These are phyloP conservation scores for Erynnis tages DNA, from an alignment of 2,888 invertebrate genomes.

Conservation along the genomic window DNA sequence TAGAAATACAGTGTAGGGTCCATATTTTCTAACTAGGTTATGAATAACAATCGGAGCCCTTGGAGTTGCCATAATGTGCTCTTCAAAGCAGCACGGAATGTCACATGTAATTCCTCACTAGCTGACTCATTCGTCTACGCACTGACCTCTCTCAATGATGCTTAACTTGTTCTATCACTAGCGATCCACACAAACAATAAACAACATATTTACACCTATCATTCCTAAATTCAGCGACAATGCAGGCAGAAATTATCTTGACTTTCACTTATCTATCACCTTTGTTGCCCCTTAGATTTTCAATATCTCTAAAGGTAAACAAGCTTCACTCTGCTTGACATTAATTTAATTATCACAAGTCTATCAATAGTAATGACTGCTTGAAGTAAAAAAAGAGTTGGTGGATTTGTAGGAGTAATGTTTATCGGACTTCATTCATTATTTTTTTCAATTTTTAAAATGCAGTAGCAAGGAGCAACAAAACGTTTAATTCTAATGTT, in stretches of 20 bases:
- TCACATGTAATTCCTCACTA: no score
- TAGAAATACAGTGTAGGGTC: no score
- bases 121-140: no score
- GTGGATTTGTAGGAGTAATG: conserved; percentile 1
- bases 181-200: no score
- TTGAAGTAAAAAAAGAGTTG: neutral
- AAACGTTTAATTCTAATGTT: no score
- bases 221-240: neutral
- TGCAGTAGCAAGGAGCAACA: no score
- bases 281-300: conserved; percentile 5
- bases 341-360: neutral
- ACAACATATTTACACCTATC: neutral
- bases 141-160: no score
- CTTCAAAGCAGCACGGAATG: no score
- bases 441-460: neutral
- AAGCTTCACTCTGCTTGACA: neutral
- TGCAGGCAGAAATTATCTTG: neutral
- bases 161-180: no score
- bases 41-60: no score
- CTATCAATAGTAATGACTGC: neutral
- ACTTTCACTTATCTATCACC: conserved; percentile 9
- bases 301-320: conserved; percentile 4
- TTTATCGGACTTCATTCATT: conserved; percentile 1
- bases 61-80: no score
- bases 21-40: no score